A percentile compares a stretch with the other conserved stretches of the same genome.
phyloP scores from a whole-genome alignment of 2,797 vertebrate genomes.

The Muscicapa comitata region DNA sequence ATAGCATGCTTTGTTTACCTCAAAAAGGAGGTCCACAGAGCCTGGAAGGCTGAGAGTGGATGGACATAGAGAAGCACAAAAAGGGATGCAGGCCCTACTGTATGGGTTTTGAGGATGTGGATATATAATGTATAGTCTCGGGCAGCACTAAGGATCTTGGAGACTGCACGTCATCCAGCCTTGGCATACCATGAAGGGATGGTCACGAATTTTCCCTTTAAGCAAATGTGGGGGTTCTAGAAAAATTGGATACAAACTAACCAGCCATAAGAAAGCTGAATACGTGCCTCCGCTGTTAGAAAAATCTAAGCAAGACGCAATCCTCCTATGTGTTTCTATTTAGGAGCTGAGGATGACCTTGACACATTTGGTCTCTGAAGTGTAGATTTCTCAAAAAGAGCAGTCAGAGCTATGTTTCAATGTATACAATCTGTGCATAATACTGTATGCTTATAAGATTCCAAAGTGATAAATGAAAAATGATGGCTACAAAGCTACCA shows the following conservation, averaged over 20 bases:
- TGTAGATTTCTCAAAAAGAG: not conserved
- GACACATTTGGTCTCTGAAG: not conserved
- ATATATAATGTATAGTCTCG: accelerated
- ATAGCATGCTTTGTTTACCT: not conserved
- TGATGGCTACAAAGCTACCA: not conserved
- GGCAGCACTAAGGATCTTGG: not conserved
- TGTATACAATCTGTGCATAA: not conserved
- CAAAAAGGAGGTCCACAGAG: not conserved
- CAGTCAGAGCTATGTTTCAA: not conserved
- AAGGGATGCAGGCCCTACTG: not conserved
- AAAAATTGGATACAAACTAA: not conserved
- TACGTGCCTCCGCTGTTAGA: not conserved
- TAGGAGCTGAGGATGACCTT: not conserved
- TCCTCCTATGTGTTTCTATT: not conserved
- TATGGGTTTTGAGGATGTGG: not conserved
- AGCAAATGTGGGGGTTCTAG: not conserved
- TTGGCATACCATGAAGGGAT: not conserved
- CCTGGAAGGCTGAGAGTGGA: not conserved
- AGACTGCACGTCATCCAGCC: not conserved
- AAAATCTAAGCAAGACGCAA: accelerated
- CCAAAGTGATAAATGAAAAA: constrained; percentile 22
- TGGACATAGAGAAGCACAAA: not conserved
- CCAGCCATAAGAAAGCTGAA: not conserved
- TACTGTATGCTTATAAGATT: not conserved
- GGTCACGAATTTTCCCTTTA: not conserved